Evolutionary conservation across 2,797 vertebrate species (phyloP).

Genomic region (Pteropus rufus): DNA sequence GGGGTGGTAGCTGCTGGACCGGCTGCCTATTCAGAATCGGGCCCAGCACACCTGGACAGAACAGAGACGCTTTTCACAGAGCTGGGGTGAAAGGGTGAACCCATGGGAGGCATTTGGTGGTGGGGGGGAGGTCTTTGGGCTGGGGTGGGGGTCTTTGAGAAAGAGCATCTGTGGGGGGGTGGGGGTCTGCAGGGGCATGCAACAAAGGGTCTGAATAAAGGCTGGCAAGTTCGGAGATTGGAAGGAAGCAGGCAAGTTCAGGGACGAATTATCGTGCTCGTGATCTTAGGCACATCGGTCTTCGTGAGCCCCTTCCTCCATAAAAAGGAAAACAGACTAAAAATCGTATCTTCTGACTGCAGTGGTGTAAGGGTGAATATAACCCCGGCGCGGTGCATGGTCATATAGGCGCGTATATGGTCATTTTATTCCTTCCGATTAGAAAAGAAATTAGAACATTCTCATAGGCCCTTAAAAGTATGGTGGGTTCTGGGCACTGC

Average conservation of each 20-base stretch:
- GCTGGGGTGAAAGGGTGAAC: background rate
- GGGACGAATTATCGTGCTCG: too few species aligned
- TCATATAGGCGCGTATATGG: background rate
- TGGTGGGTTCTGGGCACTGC: background rate
- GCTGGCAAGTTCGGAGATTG: background rate
- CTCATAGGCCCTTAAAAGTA: background rate
- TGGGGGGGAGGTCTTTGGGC: too few species aligned
- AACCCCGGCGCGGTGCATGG: background rate
- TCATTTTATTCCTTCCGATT: background rate
- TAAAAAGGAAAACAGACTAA: background rate
- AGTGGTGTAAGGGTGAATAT: background rate
- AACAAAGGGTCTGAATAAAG: background rate
- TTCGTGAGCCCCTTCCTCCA: background rate
- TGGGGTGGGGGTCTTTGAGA: background rate
- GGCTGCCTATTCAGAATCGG: background rate
- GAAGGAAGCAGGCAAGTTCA: background rate
- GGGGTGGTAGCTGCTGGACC: background rate
- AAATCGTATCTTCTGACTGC: background rate
- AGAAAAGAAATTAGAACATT: background rate
- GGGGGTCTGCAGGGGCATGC: fast-evolving
- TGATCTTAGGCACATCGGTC: background rate
- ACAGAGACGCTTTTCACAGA: background rate
- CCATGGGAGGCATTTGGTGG: too few species aligned
- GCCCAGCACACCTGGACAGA: background rate
- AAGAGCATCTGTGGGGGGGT: background rate